These are phyloP conservation scores for Drosophila cognata DNA, from an alignment of 2,888 invertebrate genomes.

Conservation along the genomic window DNA sequence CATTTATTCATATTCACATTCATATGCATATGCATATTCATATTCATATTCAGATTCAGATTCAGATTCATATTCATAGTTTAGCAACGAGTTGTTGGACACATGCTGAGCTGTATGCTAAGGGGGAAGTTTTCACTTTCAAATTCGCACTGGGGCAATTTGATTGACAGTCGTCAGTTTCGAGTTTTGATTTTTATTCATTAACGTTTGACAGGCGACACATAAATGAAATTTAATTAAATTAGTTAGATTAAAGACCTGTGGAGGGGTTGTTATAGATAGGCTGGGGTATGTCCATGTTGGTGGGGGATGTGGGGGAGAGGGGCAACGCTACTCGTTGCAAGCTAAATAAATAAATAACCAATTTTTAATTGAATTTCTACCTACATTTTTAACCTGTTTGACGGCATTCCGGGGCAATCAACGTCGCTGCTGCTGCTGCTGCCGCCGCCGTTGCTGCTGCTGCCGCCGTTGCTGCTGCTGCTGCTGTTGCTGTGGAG, in stretches of 20 bases:
- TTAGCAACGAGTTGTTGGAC: constrained; percentile 7
- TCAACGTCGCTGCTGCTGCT: constrained; percentile 78
- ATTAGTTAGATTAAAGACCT: constrained; percentile 59
- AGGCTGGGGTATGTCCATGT: background rate
- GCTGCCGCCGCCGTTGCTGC: constrained; percentile 54
- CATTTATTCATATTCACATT: constrained; percentile 30
- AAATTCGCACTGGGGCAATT: constrained; percentile 60
- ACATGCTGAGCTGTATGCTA: constrained; percentile 32
- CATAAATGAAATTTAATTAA: constrained; percentile 74
- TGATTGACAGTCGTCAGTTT: constrained; percentile 71
- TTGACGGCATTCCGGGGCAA: constrained; percentile 83
- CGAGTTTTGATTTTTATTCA: constrained; percentile 47
- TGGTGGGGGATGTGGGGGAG: constrained; percentile 2
- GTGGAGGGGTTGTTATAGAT: constrained; percentile 23
- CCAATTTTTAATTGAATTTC: constrained; percentile 83
- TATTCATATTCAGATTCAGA: constrained; percentile 4
- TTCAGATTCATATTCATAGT: background rate
- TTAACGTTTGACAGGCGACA: constrained; percentile 63
- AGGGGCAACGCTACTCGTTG: constrained; percentile 37
- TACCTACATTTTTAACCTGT: constrained; percentile 84
- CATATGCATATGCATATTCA: constrained; percentile 6
- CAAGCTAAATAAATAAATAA: constrained; percentile 83
- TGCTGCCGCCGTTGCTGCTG: constrained; percentile 50
- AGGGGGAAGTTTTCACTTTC: constrained; percentile 70
- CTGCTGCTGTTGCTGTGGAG: constrained; percentile 57